Base-by-base conservation (phyloP, 2,797 vertebrate genomes). In the Pantherophis alleghaniensis region DNA sequence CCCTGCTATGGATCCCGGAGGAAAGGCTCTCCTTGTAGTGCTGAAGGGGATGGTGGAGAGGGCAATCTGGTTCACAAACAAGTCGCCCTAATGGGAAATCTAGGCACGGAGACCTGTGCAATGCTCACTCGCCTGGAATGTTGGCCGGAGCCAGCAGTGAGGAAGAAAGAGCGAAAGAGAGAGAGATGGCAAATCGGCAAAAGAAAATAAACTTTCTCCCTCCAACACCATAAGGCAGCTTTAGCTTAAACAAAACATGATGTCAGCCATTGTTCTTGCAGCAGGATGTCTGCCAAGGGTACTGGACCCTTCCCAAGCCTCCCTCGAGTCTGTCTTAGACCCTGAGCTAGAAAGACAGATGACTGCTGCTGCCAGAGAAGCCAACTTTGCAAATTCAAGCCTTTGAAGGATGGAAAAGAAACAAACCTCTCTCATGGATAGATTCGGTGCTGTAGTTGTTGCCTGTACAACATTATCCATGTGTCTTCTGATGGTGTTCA, bases 201-300 rank as follows among this genome's bases (percentile, higher is more conserved):
- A 94, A 92, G 60, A 96, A 96, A 95, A 96, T 87, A 95, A 96
- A 94, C 92, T 92, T 79, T 0, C 0, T 63, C 86, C 95, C 94
- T 95, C 83, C 88, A 87, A 60, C 89, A 89, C 92, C 93, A 32
- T 42, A 92, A 91, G 92, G 94, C 95, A 24, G 86, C 28, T 57
- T 18, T 59, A 32, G 74, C 91, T 95, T 94, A 95, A 97, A 94
- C 93, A 92, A 95, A 96, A 94, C 59, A 94, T 96, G 86, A 97
- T 92, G 59, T 96, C 96, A 96, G 89, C 92, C 90, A 94, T 97
- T 97, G 95, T 96, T 96, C 94, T 96, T 91, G 79, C 53, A 95
- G 91, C 32, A 87, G 83, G 89, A 93, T n/a, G 53, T 56, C 91
- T 93, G 95, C 96, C 96, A 96, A 95, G 86, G 92, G n/a, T 91